Conservation (phyloP, 2,888 invertebrate genomes). For the Salpingus planirostris region DNA sequence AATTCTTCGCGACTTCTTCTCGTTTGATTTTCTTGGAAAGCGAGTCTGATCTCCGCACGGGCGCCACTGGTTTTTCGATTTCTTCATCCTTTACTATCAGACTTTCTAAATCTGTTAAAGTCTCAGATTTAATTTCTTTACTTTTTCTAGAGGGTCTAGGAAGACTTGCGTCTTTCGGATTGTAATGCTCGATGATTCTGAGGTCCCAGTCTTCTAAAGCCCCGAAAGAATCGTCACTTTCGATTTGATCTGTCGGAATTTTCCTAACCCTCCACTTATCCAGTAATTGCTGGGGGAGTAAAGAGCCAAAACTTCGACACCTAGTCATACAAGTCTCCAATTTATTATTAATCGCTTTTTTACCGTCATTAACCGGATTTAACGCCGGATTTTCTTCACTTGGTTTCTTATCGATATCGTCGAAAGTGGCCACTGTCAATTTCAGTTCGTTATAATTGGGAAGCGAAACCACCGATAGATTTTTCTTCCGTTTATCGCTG, state of each 20-base stretch:
- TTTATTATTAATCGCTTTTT: constrained; percentile 36
- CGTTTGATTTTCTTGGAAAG: constrained; percentile 30
- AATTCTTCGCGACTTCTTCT: constrained; percentile 16
- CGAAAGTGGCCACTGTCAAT: constrained; percentile 32
- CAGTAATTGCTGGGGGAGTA: constrained; percentile 40
- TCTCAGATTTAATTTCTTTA: constrained; percentile 20
- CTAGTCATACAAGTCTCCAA: constrained; percentile 42
- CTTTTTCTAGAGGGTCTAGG: constrained; percentile 31
- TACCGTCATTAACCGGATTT: constrained; percentile 28
- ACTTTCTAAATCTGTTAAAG: constrained; percentile 33
- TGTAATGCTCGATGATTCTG: constrained; percentile 42
- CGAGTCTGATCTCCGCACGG: constrained; percentile 31
- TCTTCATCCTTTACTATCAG: constrained; percentile 30
- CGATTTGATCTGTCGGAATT: constrained; percentile 35
- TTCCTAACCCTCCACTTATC: constrained; percentile 36
- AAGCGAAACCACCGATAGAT: constrained; percentile 45
- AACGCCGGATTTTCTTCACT: constrained; percentile 25
- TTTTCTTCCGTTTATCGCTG: constrained; percentile 37
- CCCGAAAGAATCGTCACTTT: constrained; percentile 44
- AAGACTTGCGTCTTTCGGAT: constrained; percentile 39
- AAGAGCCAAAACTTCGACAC: constrained; percentile 43
- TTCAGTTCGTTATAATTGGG: constrained; percentile 47
- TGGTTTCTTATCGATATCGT: constrained; percentile 23
- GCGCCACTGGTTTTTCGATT: constrained; percentile 28
- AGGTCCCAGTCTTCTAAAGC: constrained; percentile 46